phyloP scores from a whole-genome alignment of 2,113 vertebrate genomes.

The Leptodactylus fuscus region DNA sequence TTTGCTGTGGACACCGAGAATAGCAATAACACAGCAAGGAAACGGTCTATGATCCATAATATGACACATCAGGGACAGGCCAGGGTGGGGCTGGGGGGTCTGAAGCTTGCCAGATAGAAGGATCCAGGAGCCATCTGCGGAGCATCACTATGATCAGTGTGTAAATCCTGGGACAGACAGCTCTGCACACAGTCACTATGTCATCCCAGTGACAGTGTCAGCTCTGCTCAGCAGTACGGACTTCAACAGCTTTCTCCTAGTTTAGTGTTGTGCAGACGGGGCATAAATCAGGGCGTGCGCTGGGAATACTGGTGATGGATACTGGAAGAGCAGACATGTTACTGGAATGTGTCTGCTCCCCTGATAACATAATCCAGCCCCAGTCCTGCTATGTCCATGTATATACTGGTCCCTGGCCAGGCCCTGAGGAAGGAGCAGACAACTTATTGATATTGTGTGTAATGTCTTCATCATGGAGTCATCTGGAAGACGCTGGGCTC shows the following conservation, averaged over 20 bases:
- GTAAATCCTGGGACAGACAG: not conserved
- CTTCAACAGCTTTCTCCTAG: not conserved
- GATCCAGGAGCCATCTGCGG: not conserved
- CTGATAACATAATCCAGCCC: conserved; percentile 19
- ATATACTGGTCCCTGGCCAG: not conserved
- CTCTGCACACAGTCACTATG: not conserved
- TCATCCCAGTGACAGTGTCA: not conserved
- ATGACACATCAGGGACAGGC: too few species aligned
- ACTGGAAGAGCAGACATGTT: not conserved
- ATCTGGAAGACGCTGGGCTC: not conserved
- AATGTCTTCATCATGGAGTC: conserved; percentile 4
- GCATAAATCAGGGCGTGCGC: not conserved
- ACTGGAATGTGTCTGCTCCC: not conserved
- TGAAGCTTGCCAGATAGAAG: not conserved
- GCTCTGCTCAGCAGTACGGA: not conserved
- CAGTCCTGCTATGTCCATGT: not conserved
- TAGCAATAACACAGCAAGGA: too few species aligned
- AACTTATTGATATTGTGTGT: conserved; percentile 1
- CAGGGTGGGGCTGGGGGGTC: too few species aligned
- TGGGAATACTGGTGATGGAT: conserved; percentile 18
- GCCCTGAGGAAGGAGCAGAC: not conserved
- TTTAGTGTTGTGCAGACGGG: not conserved
- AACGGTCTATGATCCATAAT: too few species aligned
- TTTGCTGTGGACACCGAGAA: too few species aligned
- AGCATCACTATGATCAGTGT: not conserved